Evolutionary conservation across 2,797 vertebrate genomes (phyloP).

Genomic region (Lepus oiostolus): DNA sequence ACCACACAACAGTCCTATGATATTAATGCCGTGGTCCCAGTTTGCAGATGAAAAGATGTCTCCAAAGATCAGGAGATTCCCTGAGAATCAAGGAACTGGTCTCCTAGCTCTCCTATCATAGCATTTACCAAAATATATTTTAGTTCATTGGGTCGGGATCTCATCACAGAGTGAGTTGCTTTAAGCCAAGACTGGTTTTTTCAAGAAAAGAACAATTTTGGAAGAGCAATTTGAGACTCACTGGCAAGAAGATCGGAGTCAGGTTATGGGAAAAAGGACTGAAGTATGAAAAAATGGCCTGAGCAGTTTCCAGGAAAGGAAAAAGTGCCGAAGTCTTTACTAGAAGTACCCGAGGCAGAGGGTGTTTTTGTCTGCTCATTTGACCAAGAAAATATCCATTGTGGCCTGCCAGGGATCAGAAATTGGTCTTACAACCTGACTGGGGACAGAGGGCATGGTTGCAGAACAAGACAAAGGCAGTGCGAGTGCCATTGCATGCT

Average conservation of each 20-base stretch:
- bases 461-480: accelerated
- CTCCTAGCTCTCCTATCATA: neutral
- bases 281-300: neutral
- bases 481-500: accelerated
- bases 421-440: neutral
- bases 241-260: neutral
- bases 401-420: neutral
- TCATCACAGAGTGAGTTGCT: neutral
- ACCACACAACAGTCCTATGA: neutral
- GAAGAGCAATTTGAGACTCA: neutral
- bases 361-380: neutral
- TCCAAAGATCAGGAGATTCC: neutral
- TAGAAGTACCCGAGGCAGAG: neutral
- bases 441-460: neutral
- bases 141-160: neutral
- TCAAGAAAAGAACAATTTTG: neutral
- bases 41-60: neutral
- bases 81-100: neutral
- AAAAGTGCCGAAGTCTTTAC: neutral
- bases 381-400: neutral
- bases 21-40: neutral
- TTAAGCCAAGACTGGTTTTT: neutral
- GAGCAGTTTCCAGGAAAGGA: neutral
- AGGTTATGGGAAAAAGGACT: neutral
- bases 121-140: neutral